Conservation (phyloP, 2,113 vertebrate genomes). For the Cyprinus carpio region DNA sequence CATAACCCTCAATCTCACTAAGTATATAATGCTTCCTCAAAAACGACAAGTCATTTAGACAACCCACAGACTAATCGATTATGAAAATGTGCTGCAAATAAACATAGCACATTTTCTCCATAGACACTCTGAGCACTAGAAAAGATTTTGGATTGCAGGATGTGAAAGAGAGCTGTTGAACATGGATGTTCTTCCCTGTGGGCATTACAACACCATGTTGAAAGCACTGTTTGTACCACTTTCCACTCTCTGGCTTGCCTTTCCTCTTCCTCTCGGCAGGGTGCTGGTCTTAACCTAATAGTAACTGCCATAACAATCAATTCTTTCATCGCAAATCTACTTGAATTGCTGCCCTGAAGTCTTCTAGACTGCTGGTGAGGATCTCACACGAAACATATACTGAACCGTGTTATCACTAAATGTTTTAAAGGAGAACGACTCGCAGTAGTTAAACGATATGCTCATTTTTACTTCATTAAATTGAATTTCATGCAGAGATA, state of each 20-base stretch:
- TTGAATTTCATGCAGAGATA: constrained; percentile 18
- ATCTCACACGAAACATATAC: constrained; percentile 60
- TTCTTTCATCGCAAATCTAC: constrained; percentile 70
- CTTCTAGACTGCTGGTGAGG: constrained; percentile 53
- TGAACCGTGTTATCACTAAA: constrained; percentile 52
- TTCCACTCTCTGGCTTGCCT: neutral
- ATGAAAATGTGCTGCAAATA: neutral
- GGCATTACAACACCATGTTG: neutral
- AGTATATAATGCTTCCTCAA: neutral
- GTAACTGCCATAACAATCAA: constrained; percentile 69
- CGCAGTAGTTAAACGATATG: neutral
- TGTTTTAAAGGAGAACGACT: constrained; percentile 49
- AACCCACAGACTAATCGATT: neutral
- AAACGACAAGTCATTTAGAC: neutral
- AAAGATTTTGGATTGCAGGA: neutral
- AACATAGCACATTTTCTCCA: neutral
- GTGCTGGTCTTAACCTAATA: constrained; percentile 34
- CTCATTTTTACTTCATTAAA: constrained; percentile 20
- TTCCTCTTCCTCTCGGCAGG: constrained; percentile 23
- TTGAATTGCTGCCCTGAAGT: constrained; percentile 51
- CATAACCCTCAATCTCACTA: neutral
- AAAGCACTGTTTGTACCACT: neutral
- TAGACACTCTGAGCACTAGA: neutral
- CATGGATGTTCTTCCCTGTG: constrained; percentile 7
- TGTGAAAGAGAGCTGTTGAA: neutral